Evolutionary conservation across 2,113 vertebrate species (phyloP).

Genomic region (Petrocephalus zakoni): DNA sequence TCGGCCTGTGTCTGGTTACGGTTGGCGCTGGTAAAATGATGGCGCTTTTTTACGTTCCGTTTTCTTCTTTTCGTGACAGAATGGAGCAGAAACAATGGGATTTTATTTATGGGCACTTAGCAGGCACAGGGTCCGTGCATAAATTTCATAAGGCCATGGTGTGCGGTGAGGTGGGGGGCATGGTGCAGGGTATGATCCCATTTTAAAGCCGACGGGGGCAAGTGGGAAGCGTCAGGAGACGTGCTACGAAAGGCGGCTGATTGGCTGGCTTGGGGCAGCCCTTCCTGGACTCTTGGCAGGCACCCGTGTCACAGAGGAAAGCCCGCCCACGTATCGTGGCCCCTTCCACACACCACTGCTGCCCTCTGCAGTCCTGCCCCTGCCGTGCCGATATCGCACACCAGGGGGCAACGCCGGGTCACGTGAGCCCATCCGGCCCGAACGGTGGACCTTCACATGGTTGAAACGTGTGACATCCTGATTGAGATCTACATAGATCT

Average conservation of each 20-base stretch:
- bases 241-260: not conserved
- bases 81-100: not conserved
- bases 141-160: not conserved
- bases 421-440: not conserved
- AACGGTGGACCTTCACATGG: not conserved
- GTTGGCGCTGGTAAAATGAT: not conserved
- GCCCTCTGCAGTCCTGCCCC: conserved; percentile 55
- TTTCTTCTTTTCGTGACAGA: not conserved
- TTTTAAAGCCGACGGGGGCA: not conserved
- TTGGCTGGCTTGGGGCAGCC: not conserved
- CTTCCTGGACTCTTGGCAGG: not conserved
- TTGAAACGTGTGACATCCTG: not conserved
- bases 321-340: no score
- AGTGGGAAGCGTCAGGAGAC: not conserved
- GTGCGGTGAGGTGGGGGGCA: not conserved
- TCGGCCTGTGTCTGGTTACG: not conserved
- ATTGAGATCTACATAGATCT: not conserved
- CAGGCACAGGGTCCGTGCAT: not conserved
- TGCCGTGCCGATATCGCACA: not conserved
- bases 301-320: not conserved
- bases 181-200: not conserved
- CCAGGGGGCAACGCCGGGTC: not conserved
- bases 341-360: conserved; percentile 49
- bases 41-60: not conserved
- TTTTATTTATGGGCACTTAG: not conserved